A percentile compares a stretch with the other conserved stretches of the same genome.
Evolutionary conservation across 2,888 invertebrate genomes (phyloP).

Genomic region (Ornithoptera priamus): DNA sequence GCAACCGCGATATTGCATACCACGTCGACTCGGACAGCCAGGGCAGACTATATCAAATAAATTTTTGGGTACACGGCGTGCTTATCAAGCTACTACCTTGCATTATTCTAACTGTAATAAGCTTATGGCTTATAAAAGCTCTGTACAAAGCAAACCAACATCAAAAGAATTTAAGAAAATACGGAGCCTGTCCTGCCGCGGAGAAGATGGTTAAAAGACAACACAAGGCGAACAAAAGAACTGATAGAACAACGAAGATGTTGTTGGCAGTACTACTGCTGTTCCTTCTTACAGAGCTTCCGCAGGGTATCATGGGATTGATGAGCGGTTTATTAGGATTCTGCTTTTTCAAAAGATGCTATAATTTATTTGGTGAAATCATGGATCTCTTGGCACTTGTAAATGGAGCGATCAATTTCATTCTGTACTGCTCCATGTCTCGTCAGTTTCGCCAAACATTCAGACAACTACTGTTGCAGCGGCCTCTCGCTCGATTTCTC

Average conservation of each 20-base stretch:
- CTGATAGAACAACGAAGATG: slow-evolving; percentile 93
- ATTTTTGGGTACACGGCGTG: slow-evolving; percentile 91
- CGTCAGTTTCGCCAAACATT: slow-evolving; percentile 89
- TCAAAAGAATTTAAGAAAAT: slow-evolving; percentile 80
- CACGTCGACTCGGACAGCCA: slow-evolving; percentile 79
- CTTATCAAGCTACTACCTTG: slow-evolving; percentile 91
- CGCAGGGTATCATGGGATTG: slow-evolving; percentile 84
- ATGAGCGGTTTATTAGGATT: slow-evolving; percentile 75
- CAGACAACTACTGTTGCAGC: slow-evolving; percentile 69
- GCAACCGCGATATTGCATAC: slow-evolving; percentile 66
- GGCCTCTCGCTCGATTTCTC: slow-evolving; percentile 69
- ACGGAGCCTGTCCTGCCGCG: slow-evolving; percentile 66
- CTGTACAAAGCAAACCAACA: slow-evolving; percentile 85
- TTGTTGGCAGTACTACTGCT: slow-evolving; percentile 91
- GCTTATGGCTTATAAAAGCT: slow-evolving; percentile 85
- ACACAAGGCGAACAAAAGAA: slow-evolving; percentile 66
- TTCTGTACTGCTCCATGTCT: slow-evolving; percentile 96
- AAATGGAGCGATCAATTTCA: slow-evolving; percentile 96
- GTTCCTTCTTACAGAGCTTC: slow-evolving; percentile 93
- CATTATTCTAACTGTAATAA: slow-evolving; percentile 86
- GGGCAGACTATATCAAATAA: slow-evolving; percentile 82
- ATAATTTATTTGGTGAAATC: slow-evolving; percentile 89
- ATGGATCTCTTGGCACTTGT: slow-evolving; percentile 94
- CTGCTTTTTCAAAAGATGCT: slow-evolving; percentile 89
- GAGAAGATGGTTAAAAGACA: slow-evolving; percentile 64